phyloP scores from a whole-genome alignment of 2,888 invertebrate species.

The Drosophila paracracens region DNA sequence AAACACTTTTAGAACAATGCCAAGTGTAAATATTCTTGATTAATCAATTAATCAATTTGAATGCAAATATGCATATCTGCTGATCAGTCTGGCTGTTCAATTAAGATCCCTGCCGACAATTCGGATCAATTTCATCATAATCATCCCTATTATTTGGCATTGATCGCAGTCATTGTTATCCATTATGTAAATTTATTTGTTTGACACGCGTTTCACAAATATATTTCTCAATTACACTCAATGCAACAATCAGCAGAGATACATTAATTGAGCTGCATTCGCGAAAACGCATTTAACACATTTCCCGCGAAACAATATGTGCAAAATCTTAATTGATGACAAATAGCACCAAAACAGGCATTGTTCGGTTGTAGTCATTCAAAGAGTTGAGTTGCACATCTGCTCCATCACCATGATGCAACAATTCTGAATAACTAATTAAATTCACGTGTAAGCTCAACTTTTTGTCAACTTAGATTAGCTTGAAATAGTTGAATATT shows the following conservation, averaged over 20 bases:
- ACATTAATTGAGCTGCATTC: slow-evolving; percentile 59
- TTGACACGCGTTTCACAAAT: slow-evolving; percentile 37
- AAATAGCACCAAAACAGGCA: slow-evolving; percentile 20
- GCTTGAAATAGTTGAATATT: neutral
- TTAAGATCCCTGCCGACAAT: slow-evolving; percentile 50
- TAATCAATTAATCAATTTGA: slow-evolving; percentile 51
- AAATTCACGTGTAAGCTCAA: neutral
- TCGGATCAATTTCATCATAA: slow-evolving; percentile 53
- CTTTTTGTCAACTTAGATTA: neutral
- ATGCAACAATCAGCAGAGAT: slow-evolving; percentile 39
- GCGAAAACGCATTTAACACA: slow-evolving; percentile 6
- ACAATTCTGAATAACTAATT: neutral
- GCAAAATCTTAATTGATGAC: slow-evolving; percentile 37
- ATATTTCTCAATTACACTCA: slow-evolving; percentile 44
- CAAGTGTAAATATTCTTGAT: slow-evolving; percentile 36
- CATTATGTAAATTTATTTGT: slow-evolving; percentile 75
- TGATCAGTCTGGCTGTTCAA: slow-evolving; percentile 38
- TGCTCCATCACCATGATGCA: neutral
- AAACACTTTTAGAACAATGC: slow-evolving; percentile 10
- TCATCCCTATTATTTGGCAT: slow-evolving; percentile 46
- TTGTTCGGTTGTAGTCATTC: neutral
- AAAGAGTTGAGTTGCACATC: neutral
- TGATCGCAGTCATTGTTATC: slow-evolving; percentile 61
- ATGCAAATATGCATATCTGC: slow-evolving; percentile 16
- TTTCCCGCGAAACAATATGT: slow-evolving; percentile 21